Conservation (phyloP, 2,113 vertebrate species). For the Numida meleagris region DNA sequence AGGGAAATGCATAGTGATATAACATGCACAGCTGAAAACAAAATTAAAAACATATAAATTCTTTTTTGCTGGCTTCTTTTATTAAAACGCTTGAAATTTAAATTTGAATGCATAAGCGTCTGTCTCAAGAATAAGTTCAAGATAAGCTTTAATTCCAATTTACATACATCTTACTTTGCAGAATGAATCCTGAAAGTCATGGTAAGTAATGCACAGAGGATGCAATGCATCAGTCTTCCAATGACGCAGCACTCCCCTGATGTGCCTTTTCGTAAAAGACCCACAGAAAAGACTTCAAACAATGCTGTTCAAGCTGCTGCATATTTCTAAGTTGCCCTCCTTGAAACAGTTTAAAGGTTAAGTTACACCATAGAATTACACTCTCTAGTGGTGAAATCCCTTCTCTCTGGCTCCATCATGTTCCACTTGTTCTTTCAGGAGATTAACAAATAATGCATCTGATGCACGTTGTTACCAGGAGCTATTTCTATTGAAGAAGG, state of each 20-base stretch:
- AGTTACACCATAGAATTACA: not conserved
- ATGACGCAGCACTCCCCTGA: not conserved
- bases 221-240: not conserved
- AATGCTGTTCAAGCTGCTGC: not conserved
- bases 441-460: not conserved
- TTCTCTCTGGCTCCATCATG: not conserved
- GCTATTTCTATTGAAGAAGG: not conserved
- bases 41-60: not conserved
- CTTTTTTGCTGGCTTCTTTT: not conserved
- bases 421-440: not conserved
- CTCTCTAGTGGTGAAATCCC: slow-evolving; percentile 28
- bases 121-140: not conserved
- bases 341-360: slow-evolving; percentile 2
- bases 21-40: not conserved
- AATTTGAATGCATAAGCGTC: slow-evolving; percentile 37
- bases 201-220: not conserved
- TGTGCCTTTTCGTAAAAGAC: not conserved
- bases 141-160: not conserved
- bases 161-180: slow-evolving; percentile 17
- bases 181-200: slow-evolving; percentile 3
- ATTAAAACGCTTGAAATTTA: slow-evolving; percentile 34
- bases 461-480: not conserved
- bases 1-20: not conserved
- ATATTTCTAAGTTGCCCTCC: not conserved
- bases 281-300: not conserved